Evolutionary conservation across 2,113 vertebrate species (phyloP), one percentile per base, ranked within the genome.

Genomic region (Tympanuchus pallidicinctus): DNA sequence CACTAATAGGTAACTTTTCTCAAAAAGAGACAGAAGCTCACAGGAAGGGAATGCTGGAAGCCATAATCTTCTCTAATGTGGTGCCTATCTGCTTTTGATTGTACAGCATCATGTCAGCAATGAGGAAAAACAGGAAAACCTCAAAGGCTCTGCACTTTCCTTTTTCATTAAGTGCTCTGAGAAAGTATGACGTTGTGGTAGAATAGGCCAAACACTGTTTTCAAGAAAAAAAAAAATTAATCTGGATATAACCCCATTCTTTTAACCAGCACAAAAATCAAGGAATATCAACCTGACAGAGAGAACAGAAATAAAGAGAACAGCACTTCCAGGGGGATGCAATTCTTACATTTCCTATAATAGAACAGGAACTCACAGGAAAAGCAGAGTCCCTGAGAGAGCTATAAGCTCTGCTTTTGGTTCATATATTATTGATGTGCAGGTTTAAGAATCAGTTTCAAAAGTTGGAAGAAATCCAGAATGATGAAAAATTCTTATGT

Each of bases 41-140:
- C 28, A 66, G 81, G 81, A 74, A 1, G 1, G 82, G 47, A 66
- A 60, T 1, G 38, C 74, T 86, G 21, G 38, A 86, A 95, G 80
- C 65, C 47, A 32, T 81, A 10, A 74, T 88, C 50, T 86, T 34
- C 86, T 61, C 25, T 75, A 69, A 27, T 8, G 38, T 83, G 70
- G 85, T 78, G 57, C 28, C 38, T 90, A 94, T 93, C 47, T 73
- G 74, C 6, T 48, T 54, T 50, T 87, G 83, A 94, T 93, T 88
- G 67, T 47, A 72, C 70, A 95, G 64, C 61, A 95, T 56, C 32
- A 16, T 13, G 14, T 77, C 43, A 84, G 69, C 64, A 86, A 67
- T 56, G 59, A 65, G 56, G 81, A 34, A 45, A 77, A 91, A 57
- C 45, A 57, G 69, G 71, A 87, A 93, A 74, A 73, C 14, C 52